Base-by-base conservation (phyloP, 2,797 vertebrate species). In the Myotis pilosus region DNA sequence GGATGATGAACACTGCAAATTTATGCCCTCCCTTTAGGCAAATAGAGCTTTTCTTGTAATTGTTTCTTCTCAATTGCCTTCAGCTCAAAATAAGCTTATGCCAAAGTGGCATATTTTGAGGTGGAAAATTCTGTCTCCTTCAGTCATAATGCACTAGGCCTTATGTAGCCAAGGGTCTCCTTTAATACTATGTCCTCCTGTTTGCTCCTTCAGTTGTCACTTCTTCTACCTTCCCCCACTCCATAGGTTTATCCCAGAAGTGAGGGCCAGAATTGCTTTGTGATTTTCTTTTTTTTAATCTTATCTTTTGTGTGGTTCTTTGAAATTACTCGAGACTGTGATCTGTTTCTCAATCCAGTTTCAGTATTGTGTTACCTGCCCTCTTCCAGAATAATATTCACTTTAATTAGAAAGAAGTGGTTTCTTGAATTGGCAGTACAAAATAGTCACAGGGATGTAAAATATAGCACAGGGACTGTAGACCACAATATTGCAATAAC, bases 371-470 rank as follows among this genome's bases (percentile, higher is more conserved):
- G 28, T 55, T 60, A 72, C 25, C 49, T 44, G 20, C 41, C 30
- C 66, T 91, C 60, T 91, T 38, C 44, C 36, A 20, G 36, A 38
- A 38, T 38, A 38, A 38, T 23, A 78, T 36, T 94, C 28, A 25
- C 30, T 71, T 92, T 20, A 47, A 87, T 95, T 84, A 84, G 60
- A 87, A 95, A 47, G 51, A 55, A 66, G 8, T 82, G 74, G 8
- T 53, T 51, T 78, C n/a, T 78, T 51, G 33, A 78, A 53, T 78
- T 78, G 75, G 75, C 15, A 36, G 12, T 33, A 33, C 74, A 78
- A 53, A 36, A 78, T 15, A 78, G 30, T 23, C 75, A 53, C 19
- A 78, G 20, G 49, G 49, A 78, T 53, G 75, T 33, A 23, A 78
- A 53, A 11, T 36, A 33, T 12, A 53, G 20, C 49, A 53, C 30